Base-by-base conservation (phyloP, 2,888 invertebrate species). In the Eilema sororculum region DNA sequence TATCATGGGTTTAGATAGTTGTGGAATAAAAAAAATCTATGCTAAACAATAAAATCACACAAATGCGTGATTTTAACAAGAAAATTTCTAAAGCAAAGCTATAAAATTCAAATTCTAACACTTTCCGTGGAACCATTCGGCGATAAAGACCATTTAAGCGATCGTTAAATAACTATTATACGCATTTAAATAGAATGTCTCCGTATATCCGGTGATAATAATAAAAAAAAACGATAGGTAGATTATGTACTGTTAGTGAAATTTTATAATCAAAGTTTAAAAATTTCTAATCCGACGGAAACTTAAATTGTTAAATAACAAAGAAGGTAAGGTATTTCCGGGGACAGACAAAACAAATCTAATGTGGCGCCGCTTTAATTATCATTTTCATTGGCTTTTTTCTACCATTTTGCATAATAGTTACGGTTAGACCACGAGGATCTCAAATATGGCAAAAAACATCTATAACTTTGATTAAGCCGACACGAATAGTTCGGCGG, bases 361-460 rank as follows among this genome's bases (percentile, higher is more conserved):
- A 78, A 70, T 68, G 78, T 73, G 81, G 83, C 84, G 84, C 80
- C 78, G 79, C 76, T 71, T 75, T 82, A 79, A 81, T 82, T 87
- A 86, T 87, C 84, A 85, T 78, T 76, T 79, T 85, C 84, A 82
- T 76, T 84, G 74, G 80, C 16, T 80, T 84, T 84, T 84, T 77
- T 84, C 77, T 81, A 56, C 46, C 12, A 81, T 87, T 91, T 89
- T 85, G 87, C 88, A 87, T 89, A 89, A 88, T 86, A 77, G 81
- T 75, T 83, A 77, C 76, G 73, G 81, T 76, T 86, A 88, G 88
- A 66, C 86, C 80, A 76, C 68, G 68, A 71, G 77, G 76, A 68
- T 73, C 74, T 71, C 56, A 70, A 20, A 13, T 74, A 65, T 61
- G 62, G 69, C 62, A 71, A 81, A 84, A 84, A 83, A 78, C 16